Conservation (phyloP, 2,888 invertebrate species). For the Lucinisca nassula region DNA sequence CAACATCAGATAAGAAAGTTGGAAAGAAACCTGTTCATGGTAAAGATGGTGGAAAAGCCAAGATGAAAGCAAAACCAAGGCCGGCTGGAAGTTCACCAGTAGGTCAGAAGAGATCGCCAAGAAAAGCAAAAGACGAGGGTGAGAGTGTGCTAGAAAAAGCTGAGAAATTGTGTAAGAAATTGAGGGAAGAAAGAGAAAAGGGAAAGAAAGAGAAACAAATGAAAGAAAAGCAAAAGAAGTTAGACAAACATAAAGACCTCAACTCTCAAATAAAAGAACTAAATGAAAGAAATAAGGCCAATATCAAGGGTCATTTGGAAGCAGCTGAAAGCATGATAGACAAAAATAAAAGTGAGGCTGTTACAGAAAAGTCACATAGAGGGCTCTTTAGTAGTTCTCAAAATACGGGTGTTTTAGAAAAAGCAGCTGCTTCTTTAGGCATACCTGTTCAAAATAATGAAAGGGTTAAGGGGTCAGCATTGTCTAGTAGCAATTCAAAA, state of each 20-base stretch:
- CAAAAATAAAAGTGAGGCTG: neutral
- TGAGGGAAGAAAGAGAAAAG: constrained; percentile 75
- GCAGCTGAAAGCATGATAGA: constrained; percentile 22
- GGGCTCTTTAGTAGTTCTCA: neutral
- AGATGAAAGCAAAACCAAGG: neutral
- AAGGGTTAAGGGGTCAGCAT: neutral
- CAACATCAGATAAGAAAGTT: constrained; percentile 34
- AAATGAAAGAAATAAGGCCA: constrained; percentile 70
- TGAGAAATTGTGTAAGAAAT: constrained; percentile 78
- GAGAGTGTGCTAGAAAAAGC: constrained; percentile 78
- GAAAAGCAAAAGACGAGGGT: constrained; percentile 20
- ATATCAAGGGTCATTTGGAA: constrained; percentile 75
- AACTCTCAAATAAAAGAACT: constrained; percentile 71
- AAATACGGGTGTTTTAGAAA: constrained; percentile 3
- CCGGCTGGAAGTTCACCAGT: neutral
- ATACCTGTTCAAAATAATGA: neutral
- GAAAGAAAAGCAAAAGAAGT: constrained; percentile 70
- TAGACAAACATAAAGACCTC: constrained; percentile 70
- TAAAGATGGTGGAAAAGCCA: constrained; percentile 27
- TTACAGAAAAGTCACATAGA: neutral
- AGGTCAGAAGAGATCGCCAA: constrained; percentile 19
- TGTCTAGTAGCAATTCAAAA: neutral
- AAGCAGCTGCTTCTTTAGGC: constrained; percentile 20
- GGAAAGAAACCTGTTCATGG: neutral
- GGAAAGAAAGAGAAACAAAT: constrained; percentile 68